A percentile compares a stretch with the other conserved stretches of the same genome.
Evolutionary conservation across 2,113 vertebrate genomes (phyloP).

Genomic region (Lophura nycthemera): DNA sequence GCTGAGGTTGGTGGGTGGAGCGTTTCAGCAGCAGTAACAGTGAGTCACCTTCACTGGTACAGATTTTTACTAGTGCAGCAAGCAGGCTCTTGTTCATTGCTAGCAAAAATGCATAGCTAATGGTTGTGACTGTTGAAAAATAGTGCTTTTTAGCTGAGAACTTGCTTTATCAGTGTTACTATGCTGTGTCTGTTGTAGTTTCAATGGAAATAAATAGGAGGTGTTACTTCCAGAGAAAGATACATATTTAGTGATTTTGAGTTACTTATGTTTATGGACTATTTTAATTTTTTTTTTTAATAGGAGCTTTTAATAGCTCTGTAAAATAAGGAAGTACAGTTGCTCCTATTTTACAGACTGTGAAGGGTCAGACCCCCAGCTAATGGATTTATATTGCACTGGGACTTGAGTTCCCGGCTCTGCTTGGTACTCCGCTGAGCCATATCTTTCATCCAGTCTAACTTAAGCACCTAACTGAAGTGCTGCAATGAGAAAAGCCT

Average conservation of each 20-base stretch:
- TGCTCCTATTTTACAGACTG: background rate
- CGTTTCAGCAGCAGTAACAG: too few relatives aligned
- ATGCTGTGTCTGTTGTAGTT: too few relatives aligned
- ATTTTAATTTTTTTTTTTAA: background rate
- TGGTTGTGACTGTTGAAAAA: too few relatives aligned
- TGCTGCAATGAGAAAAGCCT: background rate
- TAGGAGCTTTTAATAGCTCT: background rate
- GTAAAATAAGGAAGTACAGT: background rate
- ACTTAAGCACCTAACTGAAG: background rate
- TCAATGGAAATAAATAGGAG: too few relatives aligned
- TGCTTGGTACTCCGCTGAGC: background rate
- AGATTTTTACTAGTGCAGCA: too few relatives aligned
- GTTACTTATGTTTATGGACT: background rate
- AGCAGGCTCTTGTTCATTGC: too few relatives aligned
- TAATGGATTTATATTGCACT: background rate
- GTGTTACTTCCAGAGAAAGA: too few relatives aligned
- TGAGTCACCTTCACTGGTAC: too few relatives aligned
- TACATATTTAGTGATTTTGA: background rate
- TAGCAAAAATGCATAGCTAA: too few relatives aligned
- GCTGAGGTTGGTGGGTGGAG: too few relatives aligned
- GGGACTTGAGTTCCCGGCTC: background rate
- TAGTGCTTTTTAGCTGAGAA: too few relatives aligned
- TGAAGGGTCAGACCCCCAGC: background rate
- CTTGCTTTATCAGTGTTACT: too few relatives aligned
- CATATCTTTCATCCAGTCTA: background rate